A percentile compares a stretch with the other conserved stretches of the same genome.
Conservation (phyloP, 2,888 invertebrate genomes). For the Drosophila eohydei region DNA sequence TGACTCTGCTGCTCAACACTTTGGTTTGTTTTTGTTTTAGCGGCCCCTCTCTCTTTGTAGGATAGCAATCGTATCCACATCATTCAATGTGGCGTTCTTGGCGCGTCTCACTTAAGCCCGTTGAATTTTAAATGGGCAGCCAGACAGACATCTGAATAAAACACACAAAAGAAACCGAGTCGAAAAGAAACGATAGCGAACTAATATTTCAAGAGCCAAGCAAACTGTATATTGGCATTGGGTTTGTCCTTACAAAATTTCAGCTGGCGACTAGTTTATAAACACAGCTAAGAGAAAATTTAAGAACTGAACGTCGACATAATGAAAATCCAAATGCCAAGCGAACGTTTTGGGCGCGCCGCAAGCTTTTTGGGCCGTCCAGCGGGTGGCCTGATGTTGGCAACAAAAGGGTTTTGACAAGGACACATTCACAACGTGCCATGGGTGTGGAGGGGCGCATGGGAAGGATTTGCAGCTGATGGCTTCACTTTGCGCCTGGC, state of each 20-base stretch:
- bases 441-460: neutral
- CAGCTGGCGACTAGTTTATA: constrained; percentile 8
- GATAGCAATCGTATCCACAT: constrained; percentile 22
- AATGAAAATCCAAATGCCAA: constrained; percentile 42
- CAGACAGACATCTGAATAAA: constrained; percentile 32
- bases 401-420: constrained; percentile 24
- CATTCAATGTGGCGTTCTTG: constrained; percentile 20
- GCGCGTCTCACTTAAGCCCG: constrained; percentile 41
- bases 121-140: constrained; percentile 37
- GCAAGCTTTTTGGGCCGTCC: constrained; percentile 5
- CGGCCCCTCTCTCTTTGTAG: neutral
- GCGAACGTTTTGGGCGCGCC: constrained; percentile 28
- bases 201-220: constrained; percentile 31
- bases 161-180: neutral
- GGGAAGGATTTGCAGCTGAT: constrained; percentile 41
- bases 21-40: neutral
- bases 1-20: neutral
- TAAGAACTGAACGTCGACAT: constrained; percentile 21
- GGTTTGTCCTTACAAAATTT: constrained; percentile 56
- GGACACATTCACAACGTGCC: constrained; percentile 31
- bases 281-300: constrained; percentile 15
- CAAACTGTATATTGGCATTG: constrained; percentile 55
- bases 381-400: neutral
- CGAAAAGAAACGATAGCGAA: constrained; percentile 24
- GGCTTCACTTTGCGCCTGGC: constrained; percentile 19